Conservation (phyloP, 2,888 invertebrate genomes). For the Heliconius sara region DNA sequence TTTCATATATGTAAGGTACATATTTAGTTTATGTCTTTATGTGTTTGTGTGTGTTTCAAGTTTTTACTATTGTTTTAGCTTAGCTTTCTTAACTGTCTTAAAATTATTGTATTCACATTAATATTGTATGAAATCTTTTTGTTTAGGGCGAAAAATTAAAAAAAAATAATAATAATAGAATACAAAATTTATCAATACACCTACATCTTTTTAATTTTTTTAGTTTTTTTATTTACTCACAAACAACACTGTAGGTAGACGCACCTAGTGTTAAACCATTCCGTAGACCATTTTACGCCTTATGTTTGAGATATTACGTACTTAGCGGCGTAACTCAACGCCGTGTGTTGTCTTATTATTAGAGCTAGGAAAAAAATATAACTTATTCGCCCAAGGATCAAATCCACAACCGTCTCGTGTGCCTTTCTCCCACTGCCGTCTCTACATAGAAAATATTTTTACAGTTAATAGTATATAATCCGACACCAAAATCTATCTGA, state of each 20-base stretch:
- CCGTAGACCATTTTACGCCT: neutral
- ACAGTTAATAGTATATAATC: slow-evolving; percentile 9
- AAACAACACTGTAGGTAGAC: too few relatives aligned
- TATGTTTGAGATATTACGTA: neutral
- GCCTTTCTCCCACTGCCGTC: neutral
- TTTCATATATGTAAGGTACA: too few relatives aligned
- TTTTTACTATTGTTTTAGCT: neutral
- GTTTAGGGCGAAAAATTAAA: neutral
- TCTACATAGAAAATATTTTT: neutral
- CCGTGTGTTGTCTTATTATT: neutral
- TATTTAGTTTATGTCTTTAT: too few relatives aligned
- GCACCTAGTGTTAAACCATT: neutral
- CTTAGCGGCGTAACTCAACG: neutral
- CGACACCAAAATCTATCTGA: slow-evolving; percentile 16
- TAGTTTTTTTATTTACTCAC: too few relatives aligned
- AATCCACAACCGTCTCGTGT: neutral
- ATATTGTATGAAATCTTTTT: neutral
- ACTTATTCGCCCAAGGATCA: neutral
- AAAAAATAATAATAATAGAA: too few relatives aligned
- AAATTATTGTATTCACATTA: neutral
- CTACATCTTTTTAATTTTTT: too few relatives aligned
- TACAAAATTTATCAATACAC: too few relatives aligned
- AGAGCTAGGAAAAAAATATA: neutral
- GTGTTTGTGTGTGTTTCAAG: too few relatives aligned
- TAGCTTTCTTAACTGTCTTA: neutral